phyloP scores from a whole-genome alignment of 2,888 invertebrate species.

The Ashinkailepas kermadecensis region DNA sequence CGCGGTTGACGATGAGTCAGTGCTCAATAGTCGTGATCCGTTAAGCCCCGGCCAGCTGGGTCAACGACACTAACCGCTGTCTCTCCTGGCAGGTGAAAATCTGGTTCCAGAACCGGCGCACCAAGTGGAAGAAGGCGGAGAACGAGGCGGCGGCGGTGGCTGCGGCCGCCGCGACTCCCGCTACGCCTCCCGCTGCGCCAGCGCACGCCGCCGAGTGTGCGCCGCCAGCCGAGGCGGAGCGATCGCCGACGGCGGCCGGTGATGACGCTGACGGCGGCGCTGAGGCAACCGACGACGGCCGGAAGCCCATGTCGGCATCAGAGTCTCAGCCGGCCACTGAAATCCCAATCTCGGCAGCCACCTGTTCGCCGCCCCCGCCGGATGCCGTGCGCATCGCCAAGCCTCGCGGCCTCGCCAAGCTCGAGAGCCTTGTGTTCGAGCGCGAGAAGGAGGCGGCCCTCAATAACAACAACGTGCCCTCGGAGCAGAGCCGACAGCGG shows the following conservation, averaged over 20 bases:
- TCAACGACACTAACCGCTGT: no score
- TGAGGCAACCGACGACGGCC: background rate
- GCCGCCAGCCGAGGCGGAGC: background rate
- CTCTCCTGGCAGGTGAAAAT: constrained; percentile 63
- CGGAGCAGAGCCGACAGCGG: background rate
- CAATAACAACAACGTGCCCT: constrained; percentile 11
- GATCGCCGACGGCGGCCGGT: background rate
- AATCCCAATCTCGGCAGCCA: no score
- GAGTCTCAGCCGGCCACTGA: background rate
- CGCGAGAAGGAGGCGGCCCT: constrained; percentile 20
- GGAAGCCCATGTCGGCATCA: no score
- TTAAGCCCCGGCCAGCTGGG: no score
- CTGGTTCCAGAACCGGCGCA: constrained; percentile 80
- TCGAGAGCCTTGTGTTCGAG: constrained; percentile 12
- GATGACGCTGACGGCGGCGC: background rate
- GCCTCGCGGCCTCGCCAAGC: constrained; percentile 11
- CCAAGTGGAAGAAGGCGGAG: constrained; percentile 85
- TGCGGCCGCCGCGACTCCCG: constrained; percentile 46
- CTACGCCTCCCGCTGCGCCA: background rate
- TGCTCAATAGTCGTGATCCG: no score
- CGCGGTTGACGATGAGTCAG: no score
- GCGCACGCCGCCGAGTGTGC: background rate
- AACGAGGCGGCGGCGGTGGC: constrained; percentile 81
- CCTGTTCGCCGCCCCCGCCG: background rate
- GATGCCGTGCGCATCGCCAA: background rate